Evolutionary conservation across 2,113 vertebrate species (phyloP), one percentile per base, ranked within the genome.

Genomic region (Sinocyclocheilus maitianheensis): DNA sequence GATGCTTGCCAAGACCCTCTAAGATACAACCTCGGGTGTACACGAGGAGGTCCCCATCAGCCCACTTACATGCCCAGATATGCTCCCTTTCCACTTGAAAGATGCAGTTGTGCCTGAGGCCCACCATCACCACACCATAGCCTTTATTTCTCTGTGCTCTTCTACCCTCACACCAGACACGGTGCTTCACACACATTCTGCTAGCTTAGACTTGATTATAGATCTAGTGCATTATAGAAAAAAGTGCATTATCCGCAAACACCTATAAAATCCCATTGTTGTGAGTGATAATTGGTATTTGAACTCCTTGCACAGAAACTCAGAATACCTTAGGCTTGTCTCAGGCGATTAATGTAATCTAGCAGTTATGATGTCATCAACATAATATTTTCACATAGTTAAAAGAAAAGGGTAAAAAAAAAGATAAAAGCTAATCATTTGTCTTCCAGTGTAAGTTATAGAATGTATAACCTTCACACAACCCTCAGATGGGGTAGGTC

Each of bases 21-120:
- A 71, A 82, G 80, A 82, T 82, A 18, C 63, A 71, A 30, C 67
- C 69, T 83, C 72, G 34, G n/a, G n/a, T n/a, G n/a, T n/a, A n/a
- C n/a, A n/a, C n/a, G n/a, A n/a, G n/a, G n/a, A n/a, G n/a, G n/a
- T n/a, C n/a, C n/a, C n/a, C n/a, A n/a, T n/a, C n/a, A n/a, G n/a
- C n/a, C n/a, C n/a, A n/a, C n/a, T n/a, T n/a, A n/a, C n/a, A n/a
- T n/a, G n/a, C n/a, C n/a, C n/a, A n/a, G n/a, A n/a, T n/a, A n/a
- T n/a, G n/a, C n/a, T n/a, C n/a, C n/a, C n/a, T n/a, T n/a, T n/a
- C n/a, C n/a, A n/a, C n/a, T n/a, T n/a, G n/a, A n/a, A n/a, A n/a
- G n/a, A n/a, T n/a, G n/a, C n/a, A n/a, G n/a, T n/a, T n/a, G n/a
- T n/a, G n/a, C n/a, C n/a, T n/a, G n/a, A n/a, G n/a, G n/a, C n/a